These are phyloP conservation scores for Ctenosaura bakeri DNA, from an alignment of 2,797 vertebrate genomes.

Conservation along the genomic window DNA sequence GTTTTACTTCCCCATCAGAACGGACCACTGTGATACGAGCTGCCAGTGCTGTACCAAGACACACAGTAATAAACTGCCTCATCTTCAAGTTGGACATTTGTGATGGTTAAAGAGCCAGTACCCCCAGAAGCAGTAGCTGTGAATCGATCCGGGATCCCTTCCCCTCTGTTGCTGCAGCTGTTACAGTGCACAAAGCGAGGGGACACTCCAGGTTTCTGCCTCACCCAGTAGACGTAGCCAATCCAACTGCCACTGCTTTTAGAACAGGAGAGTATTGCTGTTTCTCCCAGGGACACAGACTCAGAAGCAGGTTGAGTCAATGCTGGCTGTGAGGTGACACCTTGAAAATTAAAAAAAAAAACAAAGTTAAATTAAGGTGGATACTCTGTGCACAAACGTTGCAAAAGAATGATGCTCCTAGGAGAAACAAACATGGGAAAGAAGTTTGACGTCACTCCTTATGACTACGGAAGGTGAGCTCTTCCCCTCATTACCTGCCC, in stretches of 20 bases:
- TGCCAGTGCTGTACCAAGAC: accelerated
- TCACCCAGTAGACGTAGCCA: not conserved
- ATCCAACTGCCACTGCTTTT: accelerated
- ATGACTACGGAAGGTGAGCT: accelerated
- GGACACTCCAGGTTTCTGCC: not conserved
- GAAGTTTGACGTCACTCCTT: too few species aligned
- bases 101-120: not conserved
- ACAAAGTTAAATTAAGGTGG: too few species aligned
- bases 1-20: constrained; percentile 23
- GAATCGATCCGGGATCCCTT: not conserved
- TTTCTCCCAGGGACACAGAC: not conserved
- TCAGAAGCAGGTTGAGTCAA: not conserved
- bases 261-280: not conserved
- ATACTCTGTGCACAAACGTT: too few species aligned
- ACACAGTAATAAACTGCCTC: not conserved
- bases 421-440: too few species aligned
- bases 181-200: not conserved
- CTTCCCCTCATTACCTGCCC: not conserved
- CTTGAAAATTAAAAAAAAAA: not conserved
- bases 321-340: not conserved
- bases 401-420: too few species aligned
- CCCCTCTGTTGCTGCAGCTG: not conserved
- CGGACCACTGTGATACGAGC: not conserved
- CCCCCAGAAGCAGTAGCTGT: not conserved
- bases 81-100: not conserved